Base-by-base conservation (phyloP, 2,113 vertebrate genomes). In the Meles meles region DNA sequence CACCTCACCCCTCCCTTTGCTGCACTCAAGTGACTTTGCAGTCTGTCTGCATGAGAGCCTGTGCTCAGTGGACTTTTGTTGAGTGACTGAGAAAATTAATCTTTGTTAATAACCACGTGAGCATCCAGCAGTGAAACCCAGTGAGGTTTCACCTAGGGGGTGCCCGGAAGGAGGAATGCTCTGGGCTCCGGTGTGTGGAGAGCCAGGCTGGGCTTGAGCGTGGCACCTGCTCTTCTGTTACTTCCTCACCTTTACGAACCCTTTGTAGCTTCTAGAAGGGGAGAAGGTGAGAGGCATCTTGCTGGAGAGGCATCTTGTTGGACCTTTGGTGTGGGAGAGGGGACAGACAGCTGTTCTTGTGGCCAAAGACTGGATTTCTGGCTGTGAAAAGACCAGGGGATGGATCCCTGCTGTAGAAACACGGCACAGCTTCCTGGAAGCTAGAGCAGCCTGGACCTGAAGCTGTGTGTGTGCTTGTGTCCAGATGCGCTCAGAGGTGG, bases 401-500 rank as follows among this genome's bases (percentile, higher is more conserved):
- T 5, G 15, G 49, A 21, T 61, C 18, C 42, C 39, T 44, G 17
- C 20, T 2, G 23, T 25, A 34, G 34, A 93, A 52, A n/a, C 42
- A 29, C 8, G 59, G 27, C 3, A 1, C 3, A 37, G 52, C 4
- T 20, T 67, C 25, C 11, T 3, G 0, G 71, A 31, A n/a, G 27
- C 42, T 3, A 0, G 25, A 2, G 29, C 0, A 20, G 23, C 52
- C 67, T 61, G 67, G n/a, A 31, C 44, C 61, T 31, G 42, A n/a
- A 31, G 72, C 71, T 0, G 2, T 12, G 6, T 6, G 7, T 65
- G 6, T 27, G 42, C 27, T 29, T 63, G 44, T 4, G 25, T 31
- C 57, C 18, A 31, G 42, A 1, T 21, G 59, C 0, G 0, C 27
- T 42, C 29, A 0, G 55, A 25, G 42, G 6, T 0, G 8, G 15